Base-by-base conservation (phyloP, 2,113 vertebrate species). In the Forbesichthys agassizii region DNA sequence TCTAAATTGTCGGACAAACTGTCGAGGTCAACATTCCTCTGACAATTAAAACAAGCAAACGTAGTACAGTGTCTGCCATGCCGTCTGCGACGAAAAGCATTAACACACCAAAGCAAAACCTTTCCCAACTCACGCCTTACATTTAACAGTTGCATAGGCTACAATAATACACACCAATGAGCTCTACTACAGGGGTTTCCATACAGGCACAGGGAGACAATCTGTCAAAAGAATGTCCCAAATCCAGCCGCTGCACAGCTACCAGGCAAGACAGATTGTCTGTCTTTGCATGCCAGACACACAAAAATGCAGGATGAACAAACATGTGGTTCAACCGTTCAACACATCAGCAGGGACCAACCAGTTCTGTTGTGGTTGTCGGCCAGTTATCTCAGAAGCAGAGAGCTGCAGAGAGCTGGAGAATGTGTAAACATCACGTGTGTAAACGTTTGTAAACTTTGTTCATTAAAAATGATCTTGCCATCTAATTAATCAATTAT, bases 151-250 rank as follows among this genome's bases (percentile, higher is more conserved):
- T 13, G 33, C 0, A 33, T 5, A 18, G 33, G 48, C 52, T 7
- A 69, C 27, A 20, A 69, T 47, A 56, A 82, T 66, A 73, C 77
- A 77, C 66, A 67, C 63, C 53, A 55, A 55, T 16, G 11, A 42
- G 4, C 64, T 12, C 4, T 48, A 58, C 66, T 63, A 20, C 3
- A 20, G 67, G 66, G 5, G 36, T 42, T 42, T 42, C 42, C 42
- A 69, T 42, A 56, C 42, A 66, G 70, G 42, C 55, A 70, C 55
- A 42, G 64, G 64, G 66, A 75, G 51, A 77, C 36, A 5, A 53
- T 48, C 47, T 68, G 66, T 78, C 74, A 69, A 11, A 64, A 49
- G 68, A 75, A 81, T 14, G 14, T 11, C 63, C 71, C 61, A 71
- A 62, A 68, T 62, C 12, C 60, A 62, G 71, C 73, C 62, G 20